These are phyloP conservation scores for Todiramphus chloris DNA, from an alignment of 2,113 vertebrate species.

Conservation along the genomic window DNA sequence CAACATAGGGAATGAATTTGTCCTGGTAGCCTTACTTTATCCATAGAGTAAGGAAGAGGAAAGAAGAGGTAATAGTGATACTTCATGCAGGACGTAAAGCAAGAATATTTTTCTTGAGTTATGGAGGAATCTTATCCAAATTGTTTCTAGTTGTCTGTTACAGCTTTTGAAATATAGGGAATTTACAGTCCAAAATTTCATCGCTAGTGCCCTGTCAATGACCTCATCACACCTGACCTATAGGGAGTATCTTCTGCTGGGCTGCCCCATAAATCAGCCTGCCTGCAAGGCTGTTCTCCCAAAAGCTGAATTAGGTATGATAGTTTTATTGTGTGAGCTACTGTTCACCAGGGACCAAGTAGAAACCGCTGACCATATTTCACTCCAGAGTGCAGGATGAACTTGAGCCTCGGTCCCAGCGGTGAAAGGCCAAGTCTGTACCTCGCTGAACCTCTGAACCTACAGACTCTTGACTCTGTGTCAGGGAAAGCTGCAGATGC, in stretches of 20 bases:
- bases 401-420: neutral
- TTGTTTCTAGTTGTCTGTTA: constrained; percentile 57
- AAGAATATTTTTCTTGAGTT: constrained; percentile 21
- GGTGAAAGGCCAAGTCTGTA: neutral
- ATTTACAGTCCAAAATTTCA: constrained; percentile 53
- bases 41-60: neutral
- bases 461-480: neutral
- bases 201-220: constrained; percentile 56
- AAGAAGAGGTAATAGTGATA: neutral
- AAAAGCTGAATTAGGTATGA: constrained; percentile 65
- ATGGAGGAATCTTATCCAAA: constrained; percentile 19
- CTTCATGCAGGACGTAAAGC: neutral
- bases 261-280: constrained; percentile 58
- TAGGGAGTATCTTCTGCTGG: constrained; percentile 60
- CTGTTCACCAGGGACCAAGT: constrained; percentile 52
- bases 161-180: constrained; percentile 42
- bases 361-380: constrained; percentile 52
- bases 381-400: constrained; percentile 40
- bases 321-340: constrained; percentile 69
- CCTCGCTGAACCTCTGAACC: neutral
- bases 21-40: constrained; percentile 8
- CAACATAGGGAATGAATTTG: neutral
- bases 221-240: constrained; percentile 69
- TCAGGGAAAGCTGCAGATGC: neutral
- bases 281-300: constrained; percentile 19